These are phyloP conservation scores for Archivesica marissinica DNA, from an alignment of 1,140 invertebrate species.

Conservation along the genomic window DNA sequence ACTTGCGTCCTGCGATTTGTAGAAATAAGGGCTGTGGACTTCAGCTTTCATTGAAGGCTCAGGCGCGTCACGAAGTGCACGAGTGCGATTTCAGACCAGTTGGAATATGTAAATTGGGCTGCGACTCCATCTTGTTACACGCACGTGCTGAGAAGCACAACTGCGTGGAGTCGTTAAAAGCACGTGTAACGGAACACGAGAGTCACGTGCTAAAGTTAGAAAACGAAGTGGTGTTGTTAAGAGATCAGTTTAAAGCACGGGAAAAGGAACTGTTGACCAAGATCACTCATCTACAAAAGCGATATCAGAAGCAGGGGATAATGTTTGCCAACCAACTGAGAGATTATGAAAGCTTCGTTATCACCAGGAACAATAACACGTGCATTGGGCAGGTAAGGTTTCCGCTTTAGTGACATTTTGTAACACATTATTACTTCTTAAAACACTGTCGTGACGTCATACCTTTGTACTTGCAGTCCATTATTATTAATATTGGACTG, in stretches of 20 bases:
- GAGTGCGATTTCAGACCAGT: constrained; percentile 67
- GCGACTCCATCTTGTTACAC: constrained; percentile 65
- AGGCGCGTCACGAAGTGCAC: constrained; percentile 61
- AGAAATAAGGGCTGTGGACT: constrained; percentile 66
- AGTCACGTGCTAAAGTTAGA: constrained; percentile 61
- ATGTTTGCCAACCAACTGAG: constrained; percentile 53
- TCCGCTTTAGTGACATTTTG: too few relatives aligned
- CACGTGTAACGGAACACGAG: constrained; percentile 61
- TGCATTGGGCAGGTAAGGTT: constrained; percentile 10
- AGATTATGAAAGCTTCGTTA: constrained; percentile 9
- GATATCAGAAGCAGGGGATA: constrained; percentile 60
- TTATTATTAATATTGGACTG: too few relatives aligned
- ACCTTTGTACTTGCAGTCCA: too few relatives aligned
- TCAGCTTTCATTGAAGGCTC: constrained; percentile 39
- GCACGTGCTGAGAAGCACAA: constrained; percentile 58
- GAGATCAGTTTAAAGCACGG: constrained; percentile 52
- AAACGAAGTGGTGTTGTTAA: constrained; percentile 59
- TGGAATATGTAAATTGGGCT: constrained; percentile 72
- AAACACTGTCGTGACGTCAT: too few relatives aligned
- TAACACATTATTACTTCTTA: too few relatives aligned
- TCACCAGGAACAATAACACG: constrained; percentile 12
- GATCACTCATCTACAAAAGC: constrained; percentile 62
- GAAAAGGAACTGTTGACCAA: constrained; percentile 67
- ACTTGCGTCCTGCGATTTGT: constrained; percentile 62
- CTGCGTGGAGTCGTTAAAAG: constrained; percentile 67